A percentile compares a stretch with the other conserved stretches of the same genome.
phyloP scores from a whole-genome alignment of 2,113 vertebrate species.

The Notothenia coriiceps region DNA sequence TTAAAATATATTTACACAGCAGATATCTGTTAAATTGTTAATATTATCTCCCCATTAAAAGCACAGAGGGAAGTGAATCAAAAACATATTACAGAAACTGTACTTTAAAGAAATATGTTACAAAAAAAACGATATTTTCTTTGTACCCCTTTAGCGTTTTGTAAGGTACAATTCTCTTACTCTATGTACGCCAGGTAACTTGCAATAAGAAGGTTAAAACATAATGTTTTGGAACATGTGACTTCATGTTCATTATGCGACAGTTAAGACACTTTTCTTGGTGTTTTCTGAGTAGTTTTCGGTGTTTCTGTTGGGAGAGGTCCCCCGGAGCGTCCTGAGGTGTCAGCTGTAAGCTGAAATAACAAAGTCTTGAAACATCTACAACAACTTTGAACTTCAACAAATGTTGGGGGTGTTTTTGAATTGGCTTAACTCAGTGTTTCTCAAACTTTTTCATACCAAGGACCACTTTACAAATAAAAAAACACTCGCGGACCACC shows the following conservation, averaged over 20 bases:
- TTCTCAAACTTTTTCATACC: too few relatives aligned
- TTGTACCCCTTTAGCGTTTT: too few relatives aligned
- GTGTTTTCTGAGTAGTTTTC: neutral
- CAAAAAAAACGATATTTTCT: too few relatives aligned
- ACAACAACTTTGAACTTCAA: slow-evolving; percentile 4
- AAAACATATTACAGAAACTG: neutral
- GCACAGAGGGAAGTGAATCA: neutral
- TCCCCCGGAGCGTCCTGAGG: slow-evolving; percentile 49
- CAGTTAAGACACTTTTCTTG: neutral
- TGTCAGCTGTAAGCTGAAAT: slow-evolving; percentile 83
- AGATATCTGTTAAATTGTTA: neutral
- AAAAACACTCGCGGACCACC: too few relatives aligned
- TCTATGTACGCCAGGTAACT: neutral
- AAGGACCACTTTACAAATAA: too few relatives aligned
- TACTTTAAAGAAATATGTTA: too few relatives aligned
- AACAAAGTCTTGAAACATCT: slow-evolving; percentile 59
- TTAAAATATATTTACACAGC: neutral
- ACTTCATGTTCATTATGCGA: neutral
- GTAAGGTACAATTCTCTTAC: too few relatives aligned
- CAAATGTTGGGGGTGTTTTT: neutral
- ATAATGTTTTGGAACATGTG: neutral
- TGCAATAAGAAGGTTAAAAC: neutral
- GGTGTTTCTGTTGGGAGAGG: neutral
- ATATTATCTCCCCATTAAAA: neutral
- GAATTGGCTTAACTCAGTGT: neutral